Percentiles rank a stretch among this genome's conserved stretches.
phyloP scores from a whole-genome alignment of 2,888 invertebrate species.

The Cheiracanthium punctorium region DNA sequence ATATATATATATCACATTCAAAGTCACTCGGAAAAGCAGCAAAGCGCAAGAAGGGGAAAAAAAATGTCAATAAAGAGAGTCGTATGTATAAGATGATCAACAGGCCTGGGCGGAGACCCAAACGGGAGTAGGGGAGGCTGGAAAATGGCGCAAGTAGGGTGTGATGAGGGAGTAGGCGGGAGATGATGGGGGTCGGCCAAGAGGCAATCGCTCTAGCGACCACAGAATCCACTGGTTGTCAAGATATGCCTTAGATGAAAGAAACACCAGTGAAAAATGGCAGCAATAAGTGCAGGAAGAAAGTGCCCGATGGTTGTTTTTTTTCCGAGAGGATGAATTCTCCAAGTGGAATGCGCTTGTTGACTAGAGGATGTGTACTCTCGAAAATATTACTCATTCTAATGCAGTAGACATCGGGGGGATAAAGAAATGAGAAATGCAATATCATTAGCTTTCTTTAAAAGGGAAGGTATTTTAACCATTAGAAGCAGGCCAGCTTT shows the following conservation, averaged over 20 bases:
- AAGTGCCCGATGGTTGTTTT: slow-evolving; percentile 37
- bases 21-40: not conserved
- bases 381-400: no score
- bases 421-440: no score
- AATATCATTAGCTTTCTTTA: no score
- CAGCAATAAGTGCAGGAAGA: slow-evolving; percentile 53
- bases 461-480: no score
- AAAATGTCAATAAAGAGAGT: slow-evolving; percentile 8
- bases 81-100: slow-evolving; percentile 41
- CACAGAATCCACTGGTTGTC: slow-evolving; percentile 57
- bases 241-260: slow-evolving; percentile 56
- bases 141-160: not conserved
- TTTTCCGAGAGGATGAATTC: not conserved
- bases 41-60: slow-evolving; percentile 2
- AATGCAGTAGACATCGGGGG: no score
- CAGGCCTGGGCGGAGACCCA: slow-evolving; percentile 26
- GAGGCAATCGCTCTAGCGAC: slow-evolving; percentile 34
- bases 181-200: slow-evolving; percentile 43
- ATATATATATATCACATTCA: not conserved
- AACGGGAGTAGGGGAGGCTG: slow-evolving; percentile 9
- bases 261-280: slow-evolving; percentile 57
- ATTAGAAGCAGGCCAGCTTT: no score
- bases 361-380: not conserved
- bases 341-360: not conserved
- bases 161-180: slow-evolving; percentile 22